phyloP scores from a whole-genome alignment of 2,113 vertebrate species.

The Corapipo altera region DNA sequence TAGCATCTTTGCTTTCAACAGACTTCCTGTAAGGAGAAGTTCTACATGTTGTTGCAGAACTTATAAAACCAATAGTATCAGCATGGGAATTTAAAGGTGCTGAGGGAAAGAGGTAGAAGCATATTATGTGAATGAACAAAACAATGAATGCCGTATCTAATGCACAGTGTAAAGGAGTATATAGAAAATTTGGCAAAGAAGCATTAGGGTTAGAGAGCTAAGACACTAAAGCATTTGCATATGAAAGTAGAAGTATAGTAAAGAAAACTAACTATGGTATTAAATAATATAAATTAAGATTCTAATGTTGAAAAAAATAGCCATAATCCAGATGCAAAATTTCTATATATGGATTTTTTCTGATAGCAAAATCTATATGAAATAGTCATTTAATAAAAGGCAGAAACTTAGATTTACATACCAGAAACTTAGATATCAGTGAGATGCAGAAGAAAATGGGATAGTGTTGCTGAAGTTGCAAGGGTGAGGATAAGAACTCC shows the following conservation, averaged over 20 bases:
- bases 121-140: not conserved
- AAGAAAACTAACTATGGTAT: not conserved
- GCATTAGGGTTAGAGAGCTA: not conserved
- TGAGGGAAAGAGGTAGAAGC: not conserved
- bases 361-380: not conserved
- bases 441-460: not conserved
- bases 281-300: not conserved
- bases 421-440: not conserved
- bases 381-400: not conserved
- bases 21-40: not conserved
- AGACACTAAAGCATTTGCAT: not conserved
- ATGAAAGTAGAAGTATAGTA: not conserved
- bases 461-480: not conserved
- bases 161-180: not conserved
- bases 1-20: not conserved
- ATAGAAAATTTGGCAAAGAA: not conserved
- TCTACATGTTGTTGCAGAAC: not conserved
- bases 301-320: not conserved
- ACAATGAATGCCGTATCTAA: not conserved
- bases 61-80: not conserved
- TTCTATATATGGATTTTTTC: not conserved
- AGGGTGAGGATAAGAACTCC: not conserved
- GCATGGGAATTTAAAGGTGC: not conserved
- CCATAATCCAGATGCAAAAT: not conserved
- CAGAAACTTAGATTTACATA: not conserved